These are phyloP conservation scores for Hippolais icterina DNA, from an alignment of 2,113 vertebrate species.

Conservation along the genomic window DNA sequence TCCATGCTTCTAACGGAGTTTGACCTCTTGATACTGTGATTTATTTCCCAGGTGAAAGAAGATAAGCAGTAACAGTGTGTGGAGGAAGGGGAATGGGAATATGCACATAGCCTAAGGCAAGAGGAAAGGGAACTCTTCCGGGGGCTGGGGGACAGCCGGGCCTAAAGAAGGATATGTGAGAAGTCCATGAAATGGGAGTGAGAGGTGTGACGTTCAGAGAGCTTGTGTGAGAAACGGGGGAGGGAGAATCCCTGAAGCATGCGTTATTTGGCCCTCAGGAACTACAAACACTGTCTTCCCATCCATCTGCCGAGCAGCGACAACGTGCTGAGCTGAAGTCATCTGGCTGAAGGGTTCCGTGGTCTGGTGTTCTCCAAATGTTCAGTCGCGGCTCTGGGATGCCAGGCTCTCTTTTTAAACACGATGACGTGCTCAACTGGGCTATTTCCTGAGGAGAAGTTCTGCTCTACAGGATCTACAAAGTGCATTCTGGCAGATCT, in stretches of 20 bases:
- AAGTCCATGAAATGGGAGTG: neutral
- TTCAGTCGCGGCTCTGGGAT: neutral
- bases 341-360: neutral
- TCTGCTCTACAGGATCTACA: neutral
- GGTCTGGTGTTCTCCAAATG: neutral
- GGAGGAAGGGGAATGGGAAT: neutral
- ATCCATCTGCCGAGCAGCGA: neutral
- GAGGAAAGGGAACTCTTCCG: neutral
- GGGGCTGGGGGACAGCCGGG: neutral
- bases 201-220: neutral
- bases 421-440: accelerated
- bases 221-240: neutral
- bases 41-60: neutral
- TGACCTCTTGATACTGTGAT: neutral
- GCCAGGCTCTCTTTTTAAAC: neutral
- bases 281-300: neutral
- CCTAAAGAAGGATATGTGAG: neutral
- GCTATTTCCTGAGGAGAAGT: accelerated
- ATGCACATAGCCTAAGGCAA: neutral
- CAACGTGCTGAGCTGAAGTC: neutral
- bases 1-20: neutral
- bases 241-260: neutral
- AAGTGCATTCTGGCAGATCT: neutral
- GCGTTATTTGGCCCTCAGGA: neutral
- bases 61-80: neutral